Percentiles rank a stretch among this genome's conserved stretches.
Evolutionary conservation across 2,797 vertebrate genomes (phyloP).

Genomic region (Liparis tanakae): DNA sequence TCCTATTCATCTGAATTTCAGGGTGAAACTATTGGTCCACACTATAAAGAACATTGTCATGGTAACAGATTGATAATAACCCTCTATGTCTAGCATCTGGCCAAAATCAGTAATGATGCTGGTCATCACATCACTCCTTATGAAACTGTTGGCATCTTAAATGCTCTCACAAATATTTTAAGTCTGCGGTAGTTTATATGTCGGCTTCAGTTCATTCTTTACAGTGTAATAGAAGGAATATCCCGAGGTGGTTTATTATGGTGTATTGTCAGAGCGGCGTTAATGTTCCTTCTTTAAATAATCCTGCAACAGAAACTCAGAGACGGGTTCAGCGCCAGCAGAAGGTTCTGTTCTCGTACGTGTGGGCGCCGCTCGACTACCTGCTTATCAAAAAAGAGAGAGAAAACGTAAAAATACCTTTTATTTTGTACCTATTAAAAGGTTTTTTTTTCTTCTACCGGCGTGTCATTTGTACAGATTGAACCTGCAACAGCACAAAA

Average conservation of each 20-base stretch:
- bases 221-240: not conserved
- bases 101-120: not conserved
- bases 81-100: not conserved
- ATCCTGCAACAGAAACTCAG: not conserved
- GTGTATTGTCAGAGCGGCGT: not conserved
- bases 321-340: not conserved
- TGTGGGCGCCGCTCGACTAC: not conserved
- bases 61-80: not conserved
- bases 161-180: not conserved
- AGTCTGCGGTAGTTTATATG: not conserved
- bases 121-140: not conserved
- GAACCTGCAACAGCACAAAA: slow-evolving; percentile 9
- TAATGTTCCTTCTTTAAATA: slow-evolving; percentile 4
- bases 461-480: slow-evolving; percentile 1
- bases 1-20: slow-evolving; percentile 4
- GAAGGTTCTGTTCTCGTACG: not conserved
- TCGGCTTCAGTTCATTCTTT: not conserved
- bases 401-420: slow-evolving; percentile 7
- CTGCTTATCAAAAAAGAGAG: slow-evolving; percentile 18
- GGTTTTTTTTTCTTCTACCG: not conserved
- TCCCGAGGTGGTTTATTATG: slow-evolving; percentile 11
- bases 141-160: not conserved
- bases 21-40: slow-evolving; percentile 15
- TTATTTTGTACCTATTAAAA: slow-evolving; percentile 13
- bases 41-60: not conserved